Base-by-base conservation (phyloP, 2,797 vertebrate species). In the Sparus aurata region DNA sequence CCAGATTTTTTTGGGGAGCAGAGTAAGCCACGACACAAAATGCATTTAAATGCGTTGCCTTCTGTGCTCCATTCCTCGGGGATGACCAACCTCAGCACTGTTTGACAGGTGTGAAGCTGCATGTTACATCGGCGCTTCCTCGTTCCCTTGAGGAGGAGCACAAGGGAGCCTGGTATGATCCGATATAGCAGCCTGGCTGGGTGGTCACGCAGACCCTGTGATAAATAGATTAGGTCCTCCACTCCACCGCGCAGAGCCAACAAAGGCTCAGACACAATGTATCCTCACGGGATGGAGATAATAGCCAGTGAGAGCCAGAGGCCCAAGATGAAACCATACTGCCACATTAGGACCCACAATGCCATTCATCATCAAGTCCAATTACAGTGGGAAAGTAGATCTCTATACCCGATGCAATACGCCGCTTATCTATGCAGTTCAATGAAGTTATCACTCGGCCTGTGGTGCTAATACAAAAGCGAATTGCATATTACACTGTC, bases 171-270 rank as follows among this genome's bases (percentile, higher is more conserved):
- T 84, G 88, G 80, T 77, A 88, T 89, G 91, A 93, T 93, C 92
- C 85, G 93, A 93, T 93, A 94, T 85, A 93, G 91, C 79, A 74
- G 88, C 85, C 80, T 73, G 87, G 86, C 88, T 89, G 92, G 93
- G 91, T 87, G 94, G 93, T 92, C 94, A 92, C 87, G 75, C 91
- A 88, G 91, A 86, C 84, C 87, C 89, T 87, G 89, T 89, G 92
- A 94, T 95, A 93, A 95, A 95, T 93, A 95, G 94, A 95, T 95
- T 91, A 95, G 91, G 92, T 86, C 91, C 89, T 90, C 89, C 90
- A 93, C 92, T 92, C 90, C 85, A 83, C 79, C 80, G 89, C 81
- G 69, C 92, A 82, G 87, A 80, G 74, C 87, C 88, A 92, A 94
- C 92, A 94, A 94, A 93, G 87, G 81, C 92, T 85, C 85, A 89